Evolutionary conservation across 2,888 invertebrate species (phyloP).

Genomic region (Thyatira batis): DNA sequence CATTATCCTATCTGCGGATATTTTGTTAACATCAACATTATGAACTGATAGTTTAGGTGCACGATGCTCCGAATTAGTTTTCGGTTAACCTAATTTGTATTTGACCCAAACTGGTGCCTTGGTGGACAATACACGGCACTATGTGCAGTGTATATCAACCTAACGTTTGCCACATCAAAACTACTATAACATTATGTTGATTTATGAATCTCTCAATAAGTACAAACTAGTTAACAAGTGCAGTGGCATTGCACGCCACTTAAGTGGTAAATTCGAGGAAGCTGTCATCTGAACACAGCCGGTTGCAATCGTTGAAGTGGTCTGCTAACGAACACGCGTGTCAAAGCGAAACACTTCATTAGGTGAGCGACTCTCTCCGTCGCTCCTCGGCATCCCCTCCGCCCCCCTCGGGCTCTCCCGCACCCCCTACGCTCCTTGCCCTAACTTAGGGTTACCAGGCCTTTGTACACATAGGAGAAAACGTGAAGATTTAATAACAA

Average conservation of each 20-base stretch:
- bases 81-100: neutral
- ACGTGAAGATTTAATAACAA: neutral
- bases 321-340: constrained; percentile 81
- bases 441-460: constrained; percentile 13
- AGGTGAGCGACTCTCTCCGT: constrained; percentile 69
- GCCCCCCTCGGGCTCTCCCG: constrained; percentile 25
- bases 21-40: neutral
- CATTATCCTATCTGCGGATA: constrained; percentile 20
- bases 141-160: too few relatives aligned
- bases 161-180: neutral
- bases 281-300: constrained; percentile 75
- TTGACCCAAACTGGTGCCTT: neutral
- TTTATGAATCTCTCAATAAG: constrained; percentile 30
- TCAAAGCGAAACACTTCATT: constrained; percentile 82
- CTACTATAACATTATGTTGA: neutral
- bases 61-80: neutral
- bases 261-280: constrained; percentile 79
- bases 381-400: constrained; percentile 34
- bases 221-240: constrained; percentile 67
- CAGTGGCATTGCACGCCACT: constrained; percentile 70
- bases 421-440: constrained; percentile 38
- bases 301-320: constrained; percentile 71
- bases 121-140: neutral
- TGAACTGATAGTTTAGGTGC: constrained; percentile 11
- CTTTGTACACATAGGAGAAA: constrained; percentile 13